These are phyloP conservation scores for Melanotaenia pygmaea DNA, from an alignment of 2,797 vertebrate genomes.

Conservation along the genomic window DNA sequence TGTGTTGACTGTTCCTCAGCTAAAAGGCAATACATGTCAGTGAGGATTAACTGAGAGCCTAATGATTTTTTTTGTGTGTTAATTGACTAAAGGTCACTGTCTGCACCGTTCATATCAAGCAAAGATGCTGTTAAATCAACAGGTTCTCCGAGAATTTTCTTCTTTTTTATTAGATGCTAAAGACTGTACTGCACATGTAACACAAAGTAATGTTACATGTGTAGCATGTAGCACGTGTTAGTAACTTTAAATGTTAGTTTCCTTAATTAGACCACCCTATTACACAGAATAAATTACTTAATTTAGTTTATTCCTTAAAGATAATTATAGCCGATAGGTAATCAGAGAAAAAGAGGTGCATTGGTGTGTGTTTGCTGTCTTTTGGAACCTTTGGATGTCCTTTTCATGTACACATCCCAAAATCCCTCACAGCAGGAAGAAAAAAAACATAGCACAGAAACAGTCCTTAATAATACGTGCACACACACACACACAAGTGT, in stretches of 20 bases:
- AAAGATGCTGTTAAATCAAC: conserved; percentile 30
- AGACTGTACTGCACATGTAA: background rate
- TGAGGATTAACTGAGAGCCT: conserved; percentile 50
- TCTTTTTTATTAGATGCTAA: background rate
- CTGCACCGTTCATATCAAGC: conserved; percentile 63
- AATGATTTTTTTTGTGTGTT: conserved; percentile 58
- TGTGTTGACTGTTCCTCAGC: conserved; percentile 55
- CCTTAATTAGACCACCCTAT: conserved; percentile 16
- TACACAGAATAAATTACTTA: background rate
- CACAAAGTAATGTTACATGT: background rate
- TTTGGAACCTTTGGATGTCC: conserved; percentile 37
- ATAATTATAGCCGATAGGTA: conserved; percentile 47
- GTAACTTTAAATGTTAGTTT: background rate
- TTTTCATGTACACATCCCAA: conserved; percentile 50
- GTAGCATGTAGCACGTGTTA: background rate
- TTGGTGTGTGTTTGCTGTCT: conserved; percentile 15
- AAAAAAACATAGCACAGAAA: conserved; percentile 28
- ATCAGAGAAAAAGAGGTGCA: conserved; percentile 29
- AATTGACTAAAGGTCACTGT: conserved; percentile 74
- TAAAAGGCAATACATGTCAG: conserved; percentile 56
- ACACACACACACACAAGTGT: conserved; percentile 7
- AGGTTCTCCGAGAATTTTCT: conserved; percentile 23
- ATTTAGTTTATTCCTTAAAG: background rate
- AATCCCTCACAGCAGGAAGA: conserved; percentile 49
- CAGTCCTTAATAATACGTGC: conserved; percentile 31